Evolutionary conservation across 2,888 invertebrate genomes (phyloP).

Genomic region (Thera britannica): DNA sequence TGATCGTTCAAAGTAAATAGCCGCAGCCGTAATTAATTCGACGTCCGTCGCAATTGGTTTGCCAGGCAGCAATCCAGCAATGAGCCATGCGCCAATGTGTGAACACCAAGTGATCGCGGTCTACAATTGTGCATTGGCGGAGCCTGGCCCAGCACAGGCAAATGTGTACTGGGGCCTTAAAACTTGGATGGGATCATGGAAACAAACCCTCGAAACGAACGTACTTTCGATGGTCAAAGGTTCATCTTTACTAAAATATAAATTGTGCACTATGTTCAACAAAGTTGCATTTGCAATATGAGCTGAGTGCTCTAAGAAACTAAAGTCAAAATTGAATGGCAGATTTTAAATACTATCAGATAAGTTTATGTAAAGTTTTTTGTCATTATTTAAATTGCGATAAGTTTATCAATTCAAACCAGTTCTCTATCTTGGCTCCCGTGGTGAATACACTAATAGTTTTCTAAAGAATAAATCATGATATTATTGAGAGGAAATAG

Average conservation of each 20-base stretch:
- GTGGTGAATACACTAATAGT: conserved; percentile 47
- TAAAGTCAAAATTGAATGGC: not conserved
- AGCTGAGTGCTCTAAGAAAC: conserved; percentile 37
- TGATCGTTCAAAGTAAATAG: no score
- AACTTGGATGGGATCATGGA: no score
- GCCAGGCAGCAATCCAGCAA: no score
- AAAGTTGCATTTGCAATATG: conserved; percentile 25
- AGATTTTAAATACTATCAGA: conserved; percentile 18
- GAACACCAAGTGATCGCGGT: no score
- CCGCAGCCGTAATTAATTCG: no score
- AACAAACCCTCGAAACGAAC: not conserved
- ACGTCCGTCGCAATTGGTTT: no score
- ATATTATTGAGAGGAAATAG: conserved; percentile 68
- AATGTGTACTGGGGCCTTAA: no score
- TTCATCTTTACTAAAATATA: conserved; percentile 38
- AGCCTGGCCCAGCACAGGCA: no score
- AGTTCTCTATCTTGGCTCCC: conserved; percentile 47
- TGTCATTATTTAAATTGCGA: conserved; percentile 49
- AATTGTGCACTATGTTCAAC: not conserved
- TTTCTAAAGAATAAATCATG: conserved; percentile 63
- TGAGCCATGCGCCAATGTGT: no score
- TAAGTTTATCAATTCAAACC: conserved; percentile 54
- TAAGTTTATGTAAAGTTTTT: conserved; percentile 64
- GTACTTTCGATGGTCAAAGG: conserved; percentile 52
- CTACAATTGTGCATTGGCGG: no score